phyloP scores from a whole-genome alignment of 2,113 vertebrate species.

The Candoia aspera region DNA sequence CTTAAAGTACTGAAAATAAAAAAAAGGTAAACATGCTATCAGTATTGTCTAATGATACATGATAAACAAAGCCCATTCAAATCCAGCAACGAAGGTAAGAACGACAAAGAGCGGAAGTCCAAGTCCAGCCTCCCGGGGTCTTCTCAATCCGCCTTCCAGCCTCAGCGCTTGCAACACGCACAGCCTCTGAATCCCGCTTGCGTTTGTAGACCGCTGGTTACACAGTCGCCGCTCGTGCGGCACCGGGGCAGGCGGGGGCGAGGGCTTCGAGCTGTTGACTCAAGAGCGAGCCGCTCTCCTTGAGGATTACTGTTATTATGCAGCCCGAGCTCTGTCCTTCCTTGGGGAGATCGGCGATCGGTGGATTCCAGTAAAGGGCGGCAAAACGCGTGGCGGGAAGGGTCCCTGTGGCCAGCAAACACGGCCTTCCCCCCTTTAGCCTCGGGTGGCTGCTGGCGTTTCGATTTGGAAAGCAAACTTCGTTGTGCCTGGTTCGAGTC shows the following conservation, averaged over 20 bases:
- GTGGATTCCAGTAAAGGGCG: no score
- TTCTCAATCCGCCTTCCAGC: background rate
- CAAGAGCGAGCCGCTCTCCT: background rate
- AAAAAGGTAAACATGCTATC: background rate
- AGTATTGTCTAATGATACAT: background rate
- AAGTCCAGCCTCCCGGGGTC: background rate
- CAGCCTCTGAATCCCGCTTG: background rate
- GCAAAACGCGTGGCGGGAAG: background rate
- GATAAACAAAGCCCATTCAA: background rate
- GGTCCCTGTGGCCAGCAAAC: no score
- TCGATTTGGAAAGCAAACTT: background rate
- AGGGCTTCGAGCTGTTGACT: background rate
- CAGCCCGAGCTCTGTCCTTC: background rate
- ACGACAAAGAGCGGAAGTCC: background rate
- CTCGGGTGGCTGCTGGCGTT: background rate
- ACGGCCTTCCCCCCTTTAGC: background rate
- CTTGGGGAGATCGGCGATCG: background rate
- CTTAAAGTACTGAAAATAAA: background rate
- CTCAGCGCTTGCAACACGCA: background rate
- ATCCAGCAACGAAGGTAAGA: background rate
- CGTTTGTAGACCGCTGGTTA: background rate
- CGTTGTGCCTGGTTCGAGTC: no score
- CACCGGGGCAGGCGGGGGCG: background rate
- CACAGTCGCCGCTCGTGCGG: background rate
- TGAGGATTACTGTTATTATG: background rate